A percentile compares a stretch with the other conserved stretches of the same genome.
These are phyloP conservation scores for Poecile montanus DNA, from an alignment of 2,797 vertebrate species.

Conservation along the genomic window DNA sequence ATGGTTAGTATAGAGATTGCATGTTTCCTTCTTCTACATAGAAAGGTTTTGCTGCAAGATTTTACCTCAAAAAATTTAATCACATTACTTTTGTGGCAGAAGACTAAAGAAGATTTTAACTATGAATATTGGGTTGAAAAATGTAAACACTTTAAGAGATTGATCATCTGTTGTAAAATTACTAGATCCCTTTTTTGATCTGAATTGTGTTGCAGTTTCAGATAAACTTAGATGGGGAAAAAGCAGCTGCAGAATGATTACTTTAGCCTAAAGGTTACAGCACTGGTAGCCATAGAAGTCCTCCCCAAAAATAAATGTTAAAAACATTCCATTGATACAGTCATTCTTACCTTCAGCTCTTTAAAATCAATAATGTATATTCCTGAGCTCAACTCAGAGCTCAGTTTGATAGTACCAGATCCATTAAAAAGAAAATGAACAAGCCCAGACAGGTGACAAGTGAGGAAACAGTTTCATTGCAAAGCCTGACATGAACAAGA, in stretches of 20 bases:
- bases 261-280: neutral
- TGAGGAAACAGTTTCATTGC: neutral
- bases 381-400: neutral
- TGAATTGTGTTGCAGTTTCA: neutral
- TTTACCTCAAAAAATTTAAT: neutral
- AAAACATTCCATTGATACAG: neutral
- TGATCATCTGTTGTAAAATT: neutral
- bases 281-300: neutral
- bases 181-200: neutral
- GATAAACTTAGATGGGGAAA: neutral
- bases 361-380: neutral
- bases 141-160: neutral
- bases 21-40: neutral
- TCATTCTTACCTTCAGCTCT: neutral
- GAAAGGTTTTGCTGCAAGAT: neutral
- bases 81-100: neutral
- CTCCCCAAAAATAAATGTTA: neutral
- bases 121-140: neutral
- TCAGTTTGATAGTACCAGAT: neutral
- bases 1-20: neutral
- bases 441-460: conserved; percentile 31
- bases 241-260: neutral
- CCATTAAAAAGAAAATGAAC: conserved; percentile 20
- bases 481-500: conserved; percentile 25
- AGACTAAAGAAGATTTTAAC: neutral